Conservation (phyloP, 2,888 invertebrate species). For the Carterocephalus palaemon region DNA sequence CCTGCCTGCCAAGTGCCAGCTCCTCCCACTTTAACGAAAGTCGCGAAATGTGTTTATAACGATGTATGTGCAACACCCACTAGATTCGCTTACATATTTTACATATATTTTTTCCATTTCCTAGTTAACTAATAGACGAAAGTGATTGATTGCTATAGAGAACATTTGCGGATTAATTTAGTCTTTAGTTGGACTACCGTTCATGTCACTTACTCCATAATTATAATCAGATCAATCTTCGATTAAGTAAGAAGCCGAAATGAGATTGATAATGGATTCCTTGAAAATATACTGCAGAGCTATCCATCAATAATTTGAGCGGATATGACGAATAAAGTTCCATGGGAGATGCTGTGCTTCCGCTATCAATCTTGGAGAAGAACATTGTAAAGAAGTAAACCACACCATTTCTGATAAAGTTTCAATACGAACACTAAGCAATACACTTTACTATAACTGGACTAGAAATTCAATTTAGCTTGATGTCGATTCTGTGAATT, state of each 20-base stretch:
- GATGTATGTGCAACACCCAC: constrained; percentile 62
- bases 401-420: no score
- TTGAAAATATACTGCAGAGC: constrained; percentile 35
- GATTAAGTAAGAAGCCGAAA: constrained; percentile 33
- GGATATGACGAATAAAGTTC: constrained; percentile 65
- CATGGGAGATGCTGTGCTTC: constrained; percentile 54
- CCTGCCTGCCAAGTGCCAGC: constrained; percentile 28
- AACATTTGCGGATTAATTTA: constrained; percentile 47
- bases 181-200: constrained; percentile 36
- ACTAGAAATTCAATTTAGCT: no score
- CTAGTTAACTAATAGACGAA: constrained; percentile 55
- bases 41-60: constrained; percentile 71
- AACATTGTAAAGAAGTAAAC: constrained; percentile 44
- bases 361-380: constrained; percentile 65
- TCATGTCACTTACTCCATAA: constrained; percentile 41
- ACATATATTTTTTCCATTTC: constrained; percentile 40
- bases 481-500: no score
- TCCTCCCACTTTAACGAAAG: constrained; percentile 63
- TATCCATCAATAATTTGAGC: constrained; percentile 49
- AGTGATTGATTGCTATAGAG: constrained; percentile 54
- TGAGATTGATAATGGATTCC: constrained; percentile 34
- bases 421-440: no score
- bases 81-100: constrained; percentile 39
- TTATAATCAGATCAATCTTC: constrained; percentile 61
- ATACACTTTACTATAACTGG: no score